Evolutionary conservation across 2,888 invertebrate species (phyloP), one percentile per base, ranked within the genome.

Genomic region (Cheiracanthium punctorium): DNA sequence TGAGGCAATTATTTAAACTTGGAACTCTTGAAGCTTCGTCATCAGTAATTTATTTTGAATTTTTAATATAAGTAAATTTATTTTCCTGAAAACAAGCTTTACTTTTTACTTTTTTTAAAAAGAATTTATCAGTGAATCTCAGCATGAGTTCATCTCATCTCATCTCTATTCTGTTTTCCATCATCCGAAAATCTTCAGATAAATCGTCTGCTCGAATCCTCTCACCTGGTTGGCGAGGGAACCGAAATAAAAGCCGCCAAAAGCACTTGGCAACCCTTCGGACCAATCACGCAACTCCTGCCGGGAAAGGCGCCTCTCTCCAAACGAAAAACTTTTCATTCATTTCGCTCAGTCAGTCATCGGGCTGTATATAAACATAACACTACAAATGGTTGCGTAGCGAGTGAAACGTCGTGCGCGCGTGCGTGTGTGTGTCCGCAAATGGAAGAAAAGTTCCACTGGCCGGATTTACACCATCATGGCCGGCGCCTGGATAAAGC

Each of bases 291-390:
- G 43, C n/a, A 43, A 24, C 43, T 17, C 29, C n/a, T n/a, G n/a
- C n/a, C 28, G 28, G 17, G 37, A 43, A 37, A 41, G 12, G 43
- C 71, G 71, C 71, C 29, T 41, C 71, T 4, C 43, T 71, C 37
- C 71, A 29, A 69, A 71, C 71, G 43, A 69, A 71, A 71, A 71
- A 71, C 71, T n/a, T 71, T 71, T 71, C 71, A 71, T 71, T 71
- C 71, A 37, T 4, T 71, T 71, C n/a, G n/a, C n/a, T 71, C 71
- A 71, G 33, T 71, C 71, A 43, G 43, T 71, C 71, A 41, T 10
- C 28, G 17, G 71, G 71, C 71, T 14, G 43, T 71, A 41, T n/a
- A n/a, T n/a, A n/a, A n/a, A n/a, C n/a, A n/a, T n/a, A 41, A 71
- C 29, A 43, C 14, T 41, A 1, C 41, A 71, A 20, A 71, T 71